Evolutionary conservation across 1,140 invertebrate genomes (phyloP).

Genomic region (Ceratina calcarata): DNA sequence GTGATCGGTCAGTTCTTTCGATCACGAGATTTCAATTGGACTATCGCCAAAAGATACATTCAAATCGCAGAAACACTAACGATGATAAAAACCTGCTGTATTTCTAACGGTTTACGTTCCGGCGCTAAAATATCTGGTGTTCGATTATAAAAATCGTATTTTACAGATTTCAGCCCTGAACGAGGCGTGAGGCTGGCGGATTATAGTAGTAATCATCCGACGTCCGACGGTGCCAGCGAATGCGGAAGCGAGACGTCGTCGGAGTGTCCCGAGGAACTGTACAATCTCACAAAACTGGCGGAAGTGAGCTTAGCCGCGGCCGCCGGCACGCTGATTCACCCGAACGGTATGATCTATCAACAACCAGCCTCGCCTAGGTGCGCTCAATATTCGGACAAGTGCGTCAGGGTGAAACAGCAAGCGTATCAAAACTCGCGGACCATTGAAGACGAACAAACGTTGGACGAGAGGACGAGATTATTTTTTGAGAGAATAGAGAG

Average conservation of each 20-base stretch:
- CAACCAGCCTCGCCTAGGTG: slow-evolving; percentile 66
- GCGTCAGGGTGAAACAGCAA: slow-evolving; percentile 26
- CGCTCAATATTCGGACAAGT: slow-evolving; percentile 53
- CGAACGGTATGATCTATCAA: slow-evolving; percentile 67
- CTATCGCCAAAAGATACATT: slow-evolving; percentile 20
- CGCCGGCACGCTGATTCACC: slow-evolving; percentile 79
- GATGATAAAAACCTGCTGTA: slow-evolving; percentile 28
- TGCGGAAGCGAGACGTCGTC: slow-evolving; percentile 77
- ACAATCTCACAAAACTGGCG: slow-evolving; percentile 88
- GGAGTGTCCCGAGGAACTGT: slow-evolving; percentile 86
- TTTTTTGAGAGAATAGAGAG: slow-evolving; percentile 76
- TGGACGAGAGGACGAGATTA: slow-evolving; percentile 70
- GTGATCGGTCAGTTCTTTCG: slow-evolving; percentile 24
- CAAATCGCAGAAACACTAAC: slow-evolving; percentile 32
- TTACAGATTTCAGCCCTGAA: slow-evolving; percentile 75
- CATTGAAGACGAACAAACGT: slow-evolving; percentile 57
- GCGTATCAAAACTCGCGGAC: slow-evolving; percentile 13
- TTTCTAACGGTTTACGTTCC: background rate
- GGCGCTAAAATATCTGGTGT: background rate
- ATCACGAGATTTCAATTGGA: slow-evolving; percentile 38
- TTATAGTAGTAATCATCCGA: slow-evolving; percentile 73
- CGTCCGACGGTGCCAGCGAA: slow-evolving; percentile 77
- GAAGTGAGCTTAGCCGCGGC: slow-evolving; percentile 86
- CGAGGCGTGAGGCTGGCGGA: slow-evolving; percentile 72
- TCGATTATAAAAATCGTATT: background rate